Conservation (phyloP, 2,888 invertebrate species). For the Polymixis flavicincta region DNA sequence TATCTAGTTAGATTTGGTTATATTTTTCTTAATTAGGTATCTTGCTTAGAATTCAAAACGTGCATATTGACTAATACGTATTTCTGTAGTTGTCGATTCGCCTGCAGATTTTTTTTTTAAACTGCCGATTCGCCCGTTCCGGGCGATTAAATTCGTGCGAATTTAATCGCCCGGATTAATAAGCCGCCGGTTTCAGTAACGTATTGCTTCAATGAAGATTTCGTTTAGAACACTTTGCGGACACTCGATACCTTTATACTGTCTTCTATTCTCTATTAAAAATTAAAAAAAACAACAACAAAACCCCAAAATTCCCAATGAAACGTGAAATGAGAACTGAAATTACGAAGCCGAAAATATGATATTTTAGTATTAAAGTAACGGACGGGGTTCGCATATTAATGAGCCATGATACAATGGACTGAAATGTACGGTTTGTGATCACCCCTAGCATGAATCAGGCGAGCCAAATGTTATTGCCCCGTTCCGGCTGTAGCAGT, state of each 20-base stretch:
- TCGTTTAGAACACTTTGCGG: neutral
- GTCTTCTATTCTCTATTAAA: neutral
- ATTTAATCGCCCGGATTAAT: no score
- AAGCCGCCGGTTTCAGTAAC: no score
- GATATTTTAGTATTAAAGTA: constrained; percentile 58
- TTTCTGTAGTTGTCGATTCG: no score
- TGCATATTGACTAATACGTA: no score
- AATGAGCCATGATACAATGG: constrained; percentile 65
- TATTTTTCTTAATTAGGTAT: no score
- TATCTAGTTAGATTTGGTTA: no score
- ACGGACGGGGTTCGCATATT: constrained; percentile 58
- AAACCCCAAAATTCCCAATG: constrained; percentile 21
- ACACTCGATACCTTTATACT: neutral
- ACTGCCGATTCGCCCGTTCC: no score
- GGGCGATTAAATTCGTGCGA: no score
- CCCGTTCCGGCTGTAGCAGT: constrained; percentile 58
- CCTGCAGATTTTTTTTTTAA: no score
- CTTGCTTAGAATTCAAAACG: no score
- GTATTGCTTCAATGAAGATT: neutral
- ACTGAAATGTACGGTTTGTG: constrained; percentile 53
- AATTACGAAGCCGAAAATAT: constrained; percentile 52
- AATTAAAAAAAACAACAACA: constrained; percentile 19
- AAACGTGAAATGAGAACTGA: constrained; percentile 42
- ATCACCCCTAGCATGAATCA: constrained; percentile 66
- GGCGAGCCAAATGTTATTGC: constrained; percentile 68